phyloP scores from a whole-genome alignment of 2,113 vertebrate genomes.

The Fukomys damarensis region DNA sequence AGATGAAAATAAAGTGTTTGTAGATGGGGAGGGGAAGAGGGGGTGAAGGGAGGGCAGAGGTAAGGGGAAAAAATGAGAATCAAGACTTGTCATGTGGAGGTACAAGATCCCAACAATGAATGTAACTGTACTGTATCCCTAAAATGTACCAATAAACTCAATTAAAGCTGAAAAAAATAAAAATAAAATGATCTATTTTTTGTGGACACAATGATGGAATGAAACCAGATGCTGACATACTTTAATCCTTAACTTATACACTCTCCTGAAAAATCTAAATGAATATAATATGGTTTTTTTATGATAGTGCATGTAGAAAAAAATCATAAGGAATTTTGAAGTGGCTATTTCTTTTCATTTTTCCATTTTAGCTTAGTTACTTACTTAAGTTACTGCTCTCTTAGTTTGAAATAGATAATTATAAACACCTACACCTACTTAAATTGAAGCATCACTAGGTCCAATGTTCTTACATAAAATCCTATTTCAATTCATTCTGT shows the following conservation, averaged over 20 bases:
- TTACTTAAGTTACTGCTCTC: neutral
- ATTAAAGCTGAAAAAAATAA: too few species aligned
- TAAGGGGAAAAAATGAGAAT: too few species aligned
- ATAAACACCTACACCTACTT: neutral
- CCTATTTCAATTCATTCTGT: neutral
- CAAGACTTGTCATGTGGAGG: too few species aligned
- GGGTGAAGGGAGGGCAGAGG: too few species aligned
- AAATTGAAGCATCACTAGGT: neutral
- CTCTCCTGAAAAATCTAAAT: neutral
- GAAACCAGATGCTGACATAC: slow-evolving; percentile 28
- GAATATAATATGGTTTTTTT: slow-evolving; percentile 4
- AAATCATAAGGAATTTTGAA: slow-evolving; percentile 45
- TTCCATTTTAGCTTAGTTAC: neutral
- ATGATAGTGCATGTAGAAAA: neutral
- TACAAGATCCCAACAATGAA: too few species aligned
- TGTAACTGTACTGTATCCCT: too few species aligned
- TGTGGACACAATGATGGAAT: neutral
- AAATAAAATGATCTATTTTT: neutral
- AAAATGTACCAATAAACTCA: too few species aligned
- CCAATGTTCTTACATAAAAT: neutral
- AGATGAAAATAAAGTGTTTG: too few species aligned
- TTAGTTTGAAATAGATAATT: neutral
- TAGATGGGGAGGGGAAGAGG: too few species aligned
- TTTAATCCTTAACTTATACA: neutral
- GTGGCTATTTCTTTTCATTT: neutral